Base-by-base conservation (phyloP, 2,113 vertebrate species). In the Leptodactylus fuscus region DNA sequence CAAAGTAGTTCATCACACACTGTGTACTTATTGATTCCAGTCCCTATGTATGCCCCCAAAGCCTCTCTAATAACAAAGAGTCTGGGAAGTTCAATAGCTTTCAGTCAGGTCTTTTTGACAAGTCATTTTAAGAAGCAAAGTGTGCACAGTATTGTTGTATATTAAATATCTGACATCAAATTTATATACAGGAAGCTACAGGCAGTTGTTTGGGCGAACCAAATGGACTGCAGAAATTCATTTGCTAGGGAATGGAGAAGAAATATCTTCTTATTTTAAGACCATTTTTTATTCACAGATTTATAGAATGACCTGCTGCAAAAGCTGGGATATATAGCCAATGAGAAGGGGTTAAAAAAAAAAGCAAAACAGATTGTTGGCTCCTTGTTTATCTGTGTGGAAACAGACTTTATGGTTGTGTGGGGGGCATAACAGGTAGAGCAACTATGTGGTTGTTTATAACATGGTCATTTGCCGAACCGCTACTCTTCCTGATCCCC, bases 1-100 rank as follows among this genome's bases (percentile, higher is more conserved):
- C 36, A 71, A 44, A 83, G 82, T 83, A 62, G 70, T 75, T 76
- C 38, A 83, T 75, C 82, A 83, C 71, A 84, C 82, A 77, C 71
- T 77, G 73, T 84, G 71, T 77, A 76, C 60, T 65, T 84, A 84
- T 84, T 84, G 82, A 84, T 84, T 84, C 77, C 24, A 84, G 32
- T 77, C 73, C 73, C 73, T 77, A 62, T 84, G 58, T 77, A 76
- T 76, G 41, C 82, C 82, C 82, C 82, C 27, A 29, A 84, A 77
- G 73, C 58, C 58, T 76, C 58, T 84, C 71, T 84, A 84, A 84
- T 77, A 84, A 84, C 82, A 84, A 84, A 84, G 82, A 84, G 73
- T 48, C 73, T 65, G 58, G 41, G 74, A 84, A 32, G 81, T 83
- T 75, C 70, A 83, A 77, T 76, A 67, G 12, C 58, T 67, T 84